These are phyloP conservation scores for Lonchura striata DNA, from an alignment of 2,113 vertebrate species.

Conservation along the genomic window DNA sequence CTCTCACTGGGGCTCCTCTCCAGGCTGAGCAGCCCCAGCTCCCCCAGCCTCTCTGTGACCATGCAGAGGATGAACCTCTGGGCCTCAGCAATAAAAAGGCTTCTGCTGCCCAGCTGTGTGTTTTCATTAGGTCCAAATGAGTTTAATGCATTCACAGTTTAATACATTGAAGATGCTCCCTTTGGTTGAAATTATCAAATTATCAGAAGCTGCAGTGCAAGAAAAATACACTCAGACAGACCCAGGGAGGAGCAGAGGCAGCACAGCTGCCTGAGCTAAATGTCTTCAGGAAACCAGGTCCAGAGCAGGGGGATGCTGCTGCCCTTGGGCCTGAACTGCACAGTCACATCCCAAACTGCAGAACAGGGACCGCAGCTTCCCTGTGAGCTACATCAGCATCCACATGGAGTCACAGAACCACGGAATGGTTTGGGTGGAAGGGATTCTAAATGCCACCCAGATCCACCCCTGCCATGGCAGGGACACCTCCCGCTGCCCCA, in stretches of 20 bases:
- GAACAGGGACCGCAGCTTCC: background rate
- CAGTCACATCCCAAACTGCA: background rate
- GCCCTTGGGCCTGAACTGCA: background rate
- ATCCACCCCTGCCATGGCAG: background rate
- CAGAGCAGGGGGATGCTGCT: background rate
- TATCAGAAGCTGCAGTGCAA: background rate
- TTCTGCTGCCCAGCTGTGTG: background rate
- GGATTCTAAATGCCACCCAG: rapidly evolving
- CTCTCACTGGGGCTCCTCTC: background rate
- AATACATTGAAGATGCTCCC: background rate
- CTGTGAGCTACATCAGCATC: background rate
- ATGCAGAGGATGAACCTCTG: background rate
- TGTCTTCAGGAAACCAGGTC: background rate
- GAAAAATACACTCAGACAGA: background rate
- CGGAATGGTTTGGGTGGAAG: background rate
- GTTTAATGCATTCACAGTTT: background rate
- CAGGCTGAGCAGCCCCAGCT: background rate
- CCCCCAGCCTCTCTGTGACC: background rate
- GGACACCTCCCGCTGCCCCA: background rate
- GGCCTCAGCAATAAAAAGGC: background rate
- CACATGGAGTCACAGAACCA: rapidly evolving
- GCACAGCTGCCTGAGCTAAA: background rate
- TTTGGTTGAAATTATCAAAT: background rate
- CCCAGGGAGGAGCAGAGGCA: background rate
- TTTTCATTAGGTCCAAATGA: background rate